These are phyloP conservation scores for Zosterops lateralis DNA, from an alignment of 2,113 vertebrate genomes.

Conservation along the genomic window DNA sequence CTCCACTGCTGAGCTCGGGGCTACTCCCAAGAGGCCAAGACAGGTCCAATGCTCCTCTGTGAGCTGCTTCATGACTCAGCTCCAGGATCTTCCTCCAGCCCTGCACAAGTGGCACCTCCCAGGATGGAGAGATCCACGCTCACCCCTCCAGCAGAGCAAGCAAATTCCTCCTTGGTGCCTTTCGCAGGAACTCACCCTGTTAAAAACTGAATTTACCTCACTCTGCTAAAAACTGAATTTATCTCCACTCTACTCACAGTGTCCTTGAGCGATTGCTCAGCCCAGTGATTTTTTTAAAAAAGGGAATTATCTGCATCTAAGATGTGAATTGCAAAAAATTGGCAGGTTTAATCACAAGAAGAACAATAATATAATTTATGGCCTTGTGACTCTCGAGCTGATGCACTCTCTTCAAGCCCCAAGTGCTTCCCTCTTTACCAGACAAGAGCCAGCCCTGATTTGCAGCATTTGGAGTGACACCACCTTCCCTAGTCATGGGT, in stretches of 20 bases:
- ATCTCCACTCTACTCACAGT: background rate
- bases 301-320: background rate
- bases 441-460: background rate
- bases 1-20: background rate
- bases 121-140: fast-evolving
- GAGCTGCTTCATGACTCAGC: background rate
- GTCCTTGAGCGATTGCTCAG: conserved; percentile 14
- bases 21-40: background rate
- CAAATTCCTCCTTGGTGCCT: background rate
- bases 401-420: background rate
- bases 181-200: background rate
- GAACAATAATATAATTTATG: background rate
- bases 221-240: background rate
- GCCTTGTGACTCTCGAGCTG: conserved; percentile 20
- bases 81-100: background rate
- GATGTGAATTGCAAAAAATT: conserved; percentile 13
- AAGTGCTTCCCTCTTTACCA: background rate
- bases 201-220: background rate
- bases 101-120: background rate
- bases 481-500: conserved; percentile 4
- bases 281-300: background rate
- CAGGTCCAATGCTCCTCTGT: background rate
- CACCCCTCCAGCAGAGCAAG: background rate
- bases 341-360: conserved; percentile 38
- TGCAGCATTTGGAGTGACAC: background rate